Percentiles rank a stretch among this genome's conserved stretches.
These are phyloP conservation scores for Tetrao urogallus DNA, from an alignment of 2,113 vertebrate species.

Conservation along the genomic window DNA sequence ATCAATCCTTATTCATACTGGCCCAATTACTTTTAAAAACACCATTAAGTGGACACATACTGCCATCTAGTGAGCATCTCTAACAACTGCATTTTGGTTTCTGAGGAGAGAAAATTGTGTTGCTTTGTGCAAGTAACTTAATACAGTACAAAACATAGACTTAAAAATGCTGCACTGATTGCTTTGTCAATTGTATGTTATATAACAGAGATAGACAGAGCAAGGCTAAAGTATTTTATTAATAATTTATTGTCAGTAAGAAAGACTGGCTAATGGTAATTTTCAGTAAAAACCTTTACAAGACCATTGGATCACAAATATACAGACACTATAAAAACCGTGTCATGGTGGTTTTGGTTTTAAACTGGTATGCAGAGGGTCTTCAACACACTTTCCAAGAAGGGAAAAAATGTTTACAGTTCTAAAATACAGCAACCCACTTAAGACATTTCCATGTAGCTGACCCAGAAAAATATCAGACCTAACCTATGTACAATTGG, in stretches of 20 bases:
- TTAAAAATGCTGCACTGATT: conserved; percentile 39
- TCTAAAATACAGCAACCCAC: conserved; percentile 91
- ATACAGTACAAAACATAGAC: conserved; percentile 16
- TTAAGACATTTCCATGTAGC: conserved; percentile 84
- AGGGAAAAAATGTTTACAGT: conserved; percentile 89
- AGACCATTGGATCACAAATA: conserved; percentile 96
- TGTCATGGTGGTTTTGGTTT: conserved; percentile 92
- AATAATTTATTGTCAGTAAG: conserved; percentile 99
- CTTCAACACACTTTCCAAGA: conserved; percentile 90
- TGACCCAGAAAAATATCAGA: conserved; percentile 77
- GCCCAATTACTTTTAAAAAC: conserved; percentile 12
- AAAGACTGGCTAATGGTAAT: conserved; percentile 98
- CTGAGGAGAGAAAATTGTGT: background rate
- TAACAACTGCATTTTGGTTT: conserved; percentile 10
- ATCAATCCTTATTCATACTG: conserved; percentile 60
- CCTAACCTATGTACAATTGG: conserved; percentile 80
- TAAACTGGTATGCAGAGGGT: conserved; percentile 90
- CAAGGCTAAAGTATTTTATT: conserved; percentile 88
- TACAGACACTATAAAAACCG: conserved; percentile 93
- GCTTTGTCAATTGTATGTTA: conserved; percentile 39
- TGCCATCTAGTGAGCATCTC: conserved; percentile 71
- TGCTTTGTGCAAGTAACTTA: background rate
- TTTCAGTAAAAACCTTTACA: conserved; percentile 99
- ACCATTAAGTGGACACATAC: conserved; percentile 11
- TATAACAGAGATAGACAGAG: conserved; percentile 68